phyloP scores from a whole-genome alignment of 1,140 invertebrate species.

The Bombus impatiens region DNA sequence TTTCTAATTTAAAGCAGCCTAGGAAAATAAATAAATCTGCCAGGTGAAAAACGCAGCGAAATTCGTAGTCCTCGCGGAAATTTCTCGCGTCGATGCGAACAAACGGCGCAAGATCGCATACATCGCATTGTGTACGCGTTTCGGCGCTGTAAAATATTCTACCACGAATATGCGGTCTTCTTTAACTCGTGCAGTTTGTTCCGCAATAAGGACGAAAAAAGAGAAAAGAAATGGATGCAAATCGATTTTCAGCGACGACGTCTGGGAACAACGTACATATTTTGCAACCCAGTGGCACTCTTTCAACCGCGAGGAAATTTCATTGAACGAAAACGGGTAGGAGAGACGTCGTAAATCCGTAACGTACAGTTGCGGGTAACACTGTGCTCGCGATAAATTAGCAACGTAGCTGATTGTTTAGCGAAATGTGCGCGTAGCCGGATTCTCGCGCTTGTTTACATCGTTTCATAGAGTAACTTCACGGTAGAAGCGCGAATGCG shows the following conservation, averaged over 20 bases:
- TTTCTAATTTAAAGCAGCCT: too few species aligned
- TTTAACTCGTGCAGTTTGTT: not conserved
- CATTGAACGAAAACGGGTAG: not conserved
- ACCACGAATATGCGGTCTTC: not conserved
- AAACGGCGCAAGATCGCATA: not conserved
- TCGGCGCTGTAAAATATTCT: not conserved
- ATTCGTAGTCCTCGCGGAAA: not conserved
- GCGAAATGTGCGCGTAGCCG: not conserved
- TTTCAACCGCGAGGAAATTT: not conserved
- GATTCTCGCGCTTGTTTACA: constrained; percentile 19
- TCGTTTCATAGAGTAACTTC: constrained; percentile 32
- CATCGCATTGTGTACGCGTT: not conserved
- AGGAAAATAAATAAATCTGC: not conserved
- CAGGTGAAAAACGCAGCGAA: not conserved
- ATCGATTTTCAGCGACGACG: not conserved
- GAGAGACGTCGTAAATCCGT: not conserved
- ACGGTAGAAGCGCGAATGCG: not conserved
- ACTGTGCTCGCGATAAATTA: not conserved
- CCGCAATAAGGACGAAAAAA: not conserved
- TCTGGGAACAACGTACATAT: not conserved
- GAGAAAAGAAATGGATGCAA: not conserved
- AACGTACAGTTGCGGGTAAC: not conserved
- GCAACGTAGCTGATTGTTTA: not conserved
- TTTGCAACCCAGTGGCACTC: not conserved
- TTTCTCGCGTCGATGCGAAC: not conserved